Evolutionary conservation across 2,797 vertebrate genomes (phyloP).

Genomic region (Discoglossus pictus): DNA sequence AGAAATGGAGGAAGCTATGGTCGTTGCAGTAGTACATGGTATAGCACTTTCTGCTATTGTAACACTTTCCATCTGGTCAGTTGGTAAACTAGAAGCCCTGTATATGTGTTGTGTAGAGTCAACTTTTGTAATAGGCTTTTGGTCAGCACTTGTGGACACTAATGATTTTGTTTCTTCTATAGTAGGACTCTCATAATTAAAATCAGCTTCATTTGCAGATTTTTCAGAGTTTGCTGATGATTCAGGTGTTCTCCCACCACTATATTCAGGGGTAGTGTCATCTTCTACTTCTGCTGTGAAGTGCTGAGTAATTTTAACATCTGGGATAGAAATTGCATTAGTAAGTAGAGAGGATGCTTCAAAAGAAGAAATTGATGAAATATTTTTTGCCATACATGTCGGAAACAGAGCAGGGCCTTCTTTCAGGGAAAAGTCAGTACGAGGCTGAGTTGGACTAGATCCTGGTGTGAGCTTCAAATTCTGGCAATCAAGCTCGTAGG

Average conservation of each 20-base stretch:
- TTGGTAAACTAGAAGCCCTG: conserved; percentile 25
- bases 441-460: conserved; percentile 81
- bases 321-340: conserved; percentile 89
- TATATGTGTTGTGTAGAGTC: conserved; percentile 59
- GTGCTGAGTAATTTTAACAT: conserved; percentile 97
- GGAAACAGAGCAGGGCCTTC: conserved; percentile 63
- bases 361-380: conserved; percentile 68
- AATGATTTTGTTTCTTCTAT: conserved; percentile 72
- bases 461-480: conserved; percentile 83
- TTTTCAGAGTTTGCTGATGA: conserved; percentile 67
- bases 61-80: background rate
- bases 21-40: background rate
- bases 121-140: conserved; percentile 61
- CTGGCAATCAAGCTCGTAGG: conserved; percentile 80
- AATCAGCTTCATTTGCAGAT: conserved; percentile 65
- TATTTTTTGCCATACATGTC: conserved; percentile 68
- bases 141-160: conserved; percentile 66
- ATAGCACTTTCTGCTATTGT: conserved; percentile 57
- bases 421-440: conserved; percentile 67
- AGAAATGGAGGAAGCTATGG: background rate
- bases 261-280: conserved; percentile 79
- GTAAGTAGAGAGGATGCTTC: conserved; percentile 74
- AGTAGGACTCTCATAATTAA: conserved; percentile 67
- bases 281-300: conserved; percentile 95
- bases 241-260: conserved; percentile 76